Evolutionary conservation across 2,888 invertebrate genomes (phyloP).

Genomic region (Thereva nobilitata): DNA sequence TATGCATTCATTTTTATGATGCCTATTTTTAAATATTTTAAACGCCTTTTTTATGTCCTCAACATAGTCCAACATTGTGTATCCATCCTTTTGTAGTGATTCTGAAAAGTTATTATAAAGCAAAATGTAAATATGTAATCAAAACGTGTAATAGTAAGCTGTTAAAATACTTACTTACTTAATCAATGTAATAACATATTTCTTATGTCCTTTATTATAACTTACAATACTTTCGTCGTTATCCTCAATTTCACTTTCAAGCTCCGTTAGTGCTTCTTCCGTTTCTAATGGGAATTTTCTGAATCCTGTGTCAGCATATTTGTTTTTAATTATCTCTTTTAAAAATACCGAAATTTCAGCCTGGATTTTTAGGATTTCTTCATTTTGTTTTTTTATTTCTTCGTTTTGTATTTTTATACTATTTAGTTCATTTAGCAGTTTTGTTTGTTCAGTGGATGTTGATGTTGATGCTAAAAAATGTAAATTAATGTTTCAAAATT

Average conservation of each 20-base stretch:
- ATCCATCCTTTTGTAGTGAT: conserved; percentile 10
- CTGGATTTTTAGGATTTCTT: too few species aligned
- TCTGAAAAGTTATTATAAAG: conserved; percentile 8
- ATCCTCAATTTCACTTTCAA: conserved; percentile 8
- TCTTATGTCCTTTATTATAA: too few species aligned
- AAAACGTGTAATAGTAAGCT: conserved; percentile 2
- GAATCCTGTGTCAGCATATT: too few species aligned
- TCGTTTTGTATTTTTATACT: conserved; percentile 5
- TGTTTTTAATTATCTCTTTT: too few species aligned
- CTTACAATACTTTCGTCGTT: conserved; percentile 10
- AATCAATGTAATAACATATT: too few species aligned
- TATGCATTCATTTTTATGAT: too few species aligned
- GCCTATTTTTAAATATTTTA: too few species aligned
- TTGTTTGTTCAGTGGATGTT: too few species aligned
- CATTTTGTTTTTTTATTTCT: not conserved
- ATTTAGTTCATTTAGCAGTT: not conserved
- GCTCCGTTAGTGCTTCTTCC: conserved; percentile 6
- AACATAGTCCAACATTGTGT: conserved; percentile 4
- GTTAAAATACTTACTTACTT: conserved; percentile 1
- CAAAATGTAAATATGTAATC: conserved; percentile 13
- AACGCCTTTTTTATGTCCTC: conserved; percentile 10
- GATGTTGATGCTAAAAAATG: too few species aligned
- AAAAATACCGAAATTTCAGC: too few species aligned
- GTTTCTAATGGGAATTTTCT: not conserved
- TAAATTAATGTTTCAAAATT: too few species aligned